A percentile compares a stretch with the other conserved stretches of the same genome.
These are phyloP conservation scores for Pseudolaguvia tuberculata DNA, from an alignment of 2,113 vertebrate species.

Conservation along the genomic window DNA sequence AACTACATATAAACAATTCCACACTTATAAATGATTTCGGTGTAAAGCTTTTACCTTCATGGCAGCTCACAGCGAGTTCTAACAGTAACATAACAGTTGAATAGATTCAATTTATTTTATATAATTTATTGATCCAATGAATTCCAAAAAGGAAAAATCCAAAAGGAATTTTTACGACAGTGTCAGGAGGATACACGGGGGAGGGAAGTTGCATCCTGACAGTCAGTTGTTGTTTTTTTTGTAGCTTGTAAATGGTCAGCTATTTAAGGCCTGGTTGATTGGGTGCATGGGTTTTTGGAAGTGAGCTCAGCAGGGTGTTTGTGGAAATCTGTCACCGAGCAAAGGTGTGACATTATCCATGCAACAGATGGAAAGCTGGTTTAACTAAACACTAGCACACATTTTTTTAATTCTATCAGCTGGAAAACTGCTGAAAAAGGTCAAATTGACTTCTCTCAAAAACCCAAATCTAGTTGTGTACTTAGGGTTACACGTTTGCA, in stretches of 20 bases:
- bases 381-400: conserved; percentile 15
- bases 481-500: neutral
- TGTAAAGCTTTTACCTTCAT: conserved; percentile 9
- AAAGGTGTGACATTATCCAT: conserved; percentile 41
- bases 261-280: conserved; percentile 30
- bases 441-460: neutral
- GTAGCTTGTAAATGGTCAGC: conserved; percentile 42
- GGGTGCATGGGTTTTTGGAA: conserved; percentile 30
- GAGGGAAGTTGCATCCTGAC: conserved; percentile 36
- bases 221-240: conserved; percentile 34
- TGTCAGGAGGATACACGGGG: conserved; percentile 29
- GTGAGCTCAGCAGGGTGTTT: conserved; percentile 37
- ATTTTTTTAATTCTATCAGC: neutral
- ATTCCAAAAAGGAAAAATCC: too few relatives aligned
- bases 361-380: conserved; percentile 36
- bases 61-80: neutral
- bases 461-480: neutral
- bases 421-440: too few relatives aligned
- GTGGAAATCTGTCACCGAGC: conserved; percentile 29
- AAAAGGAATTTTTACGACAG: conserved; percentile 51
- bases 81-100: too few relatives aligned
- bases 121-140: too few relatives aligned
- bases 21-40: conserved; percentile 34
- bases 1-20: conserved; percentile 23
- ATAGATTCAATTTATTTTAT: too few relatives aligned